Percentiles rank a stretch among this genome's conserved stretches.
These are phyloP conservation scores for Piprites chloris DNA, from an alignment of 2,113 vertebrate species.

Conservation along the genomic window DNA sequence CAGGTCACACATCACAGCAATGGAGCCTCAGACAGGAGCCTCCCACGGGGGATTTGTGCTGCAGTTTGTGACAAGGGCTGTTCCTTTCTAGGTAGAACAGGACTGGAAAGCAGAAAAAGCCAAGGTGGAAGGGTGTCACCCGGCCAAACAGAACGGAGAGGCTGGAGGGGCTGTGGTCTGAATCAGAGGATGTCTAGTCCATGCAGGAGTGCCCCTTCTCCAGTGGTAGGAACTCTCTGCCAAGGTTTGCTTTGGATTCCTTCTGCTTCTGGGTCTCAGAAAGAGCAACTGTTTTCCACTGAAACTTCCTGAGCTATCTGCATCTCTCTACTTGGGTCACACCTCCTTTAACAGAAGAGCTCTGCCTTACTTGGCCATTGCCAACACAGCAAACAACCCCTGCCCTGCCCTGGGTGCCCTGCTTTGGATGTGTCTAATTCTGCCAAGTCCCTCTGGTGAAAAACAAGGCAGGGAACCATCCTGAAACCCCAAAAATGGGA, in stretches of 20 bases:
- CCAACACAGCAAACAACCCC: accelerated
- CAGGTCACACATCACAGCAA: neutral
- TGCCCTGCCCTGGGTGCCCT: neutral
- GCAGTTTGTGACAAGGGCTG: neutral
- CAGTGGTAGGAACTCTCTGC: accelerated
- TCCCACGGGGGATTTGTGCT: neutral
- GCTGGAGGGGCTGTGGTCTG: neutral
- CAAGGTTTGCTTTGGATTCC: neutral
- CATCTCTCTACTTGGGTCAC: neutral
- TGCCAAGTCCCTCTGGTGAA: neutral
- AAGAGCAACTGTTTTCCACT: neutral
- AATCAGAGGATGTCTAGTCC: accelerated
- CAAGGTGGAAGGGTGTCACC: neutral
- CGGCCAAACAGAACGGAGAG: neutral
- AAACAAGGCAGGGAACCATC: neutral
- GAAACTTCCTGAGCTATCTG: neutral
- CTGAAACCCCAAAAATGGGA: neutral
- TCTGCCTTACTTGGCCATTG: neutral
- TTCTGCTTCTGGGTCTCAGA: neutral
- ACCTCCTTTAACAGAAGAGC: neutral
- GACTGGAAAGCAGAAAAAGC: neutral
- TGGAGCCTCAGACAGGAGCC: neutral
- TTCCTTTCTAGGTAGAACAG: neutral
- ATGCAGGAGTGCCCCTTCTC: neutral
- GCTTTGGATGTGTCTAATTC: neutral